Evolutionary conservation across 2,113 vertebrate species (phyloP).

Genomic region (Oplegnathus fasciatus): DNA sequence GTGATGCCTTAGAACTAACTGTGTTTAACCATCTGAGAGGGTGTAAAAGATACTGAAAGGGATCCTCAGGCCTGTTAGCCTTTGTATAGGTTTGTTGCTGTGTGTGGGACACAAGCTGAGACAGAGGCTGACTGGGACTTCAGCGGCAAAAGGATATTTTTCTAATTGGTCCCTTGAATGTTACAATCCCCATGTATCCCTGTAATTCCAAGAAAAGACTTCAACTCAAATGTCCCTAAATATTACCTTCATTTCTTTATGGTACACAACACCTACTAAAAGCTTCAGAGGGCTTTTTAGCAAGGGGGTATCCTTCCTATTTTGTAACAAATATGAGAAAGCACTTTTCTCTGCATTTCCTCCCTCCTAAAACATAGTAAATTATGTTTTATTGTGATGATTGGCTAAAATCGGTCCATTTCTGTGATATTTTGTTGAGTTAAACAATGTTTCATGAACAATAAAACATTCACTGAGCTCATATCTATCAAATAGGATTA

Average conservation of each 20-base stretch:
- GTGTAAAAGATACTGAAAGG: conserved; percentile 52
- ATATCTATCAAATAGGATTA: conserved; percentile 6
- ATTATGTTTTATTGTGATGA: neutral
- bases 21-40: conserved; percentile 56
- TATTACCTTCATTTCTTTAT: conserved; percentile 30
- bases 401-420: neutral
- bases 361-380: neutral
- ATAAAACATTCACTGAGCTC: neutral
- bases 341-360: neutral
- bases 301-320: neutral
- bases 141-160: conserved; percentile 51
- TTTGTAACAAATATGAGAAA: neutral
- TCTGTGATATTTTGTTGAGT: neutral
- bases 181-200: conserved; percentile 15
- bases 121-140: conserved; percentile 45
- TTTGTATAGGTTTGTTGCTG: conserved; percentile 20
- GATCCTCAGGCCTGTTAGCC: conserved; percentile 30
- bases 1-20: conserved; percentile 49
- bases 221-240: conserved; percentile 39
- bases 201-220: conserved; percentile 38
- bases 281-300: conserved; percentile 24
- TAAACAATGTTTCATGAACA: conserved; percentile 5
- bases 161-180: conserved; percentile 67
- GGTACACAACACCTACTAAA: conserved; percentile 11
- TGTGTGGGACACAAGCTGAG: conserved; percentile 35